Conservation (phyloP, 2,797 vertebrate species). For the Tokudaia muenninki region DNA sequence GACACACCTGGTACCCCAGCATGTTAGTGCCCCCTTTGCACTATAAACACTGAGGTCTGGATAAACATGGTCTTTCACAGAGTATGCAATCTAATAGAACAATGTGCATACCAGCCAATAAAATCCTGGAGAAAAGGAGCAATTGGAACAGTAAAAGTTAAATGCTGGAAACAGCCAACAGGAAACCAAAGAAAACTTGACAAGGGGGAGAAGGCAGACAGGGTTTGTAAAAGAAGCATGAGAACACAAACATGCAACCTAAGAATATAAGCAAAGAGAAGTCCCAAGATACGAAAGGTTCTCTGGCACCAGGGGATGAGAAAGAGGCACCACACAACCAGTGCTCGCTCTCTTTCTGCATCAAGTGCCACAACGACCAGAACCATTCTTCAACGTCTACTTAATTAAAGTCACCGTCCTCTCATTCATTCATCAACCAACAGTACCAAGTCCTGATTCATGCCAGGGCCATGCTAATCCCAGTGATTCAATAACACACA, state of each 20-base stretch:
- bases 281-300: not conserved
- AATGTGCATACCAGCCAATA: not conserved
- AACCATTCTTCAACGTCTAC: not conserved
- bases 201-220: not conserved
- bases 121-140: not conserved
- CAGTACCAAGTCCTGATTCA: not conserved
- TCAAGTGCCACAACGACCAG: not conserved
- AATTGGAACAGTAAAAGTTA: not conserved
- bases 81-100: not conserved
- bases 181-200: not conserved
- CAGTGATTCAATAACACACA: not conserved
- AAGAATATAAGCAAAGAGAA: not conserved
- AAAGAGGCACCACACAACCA: not conserved
- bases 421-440: conserved; percentile 9
- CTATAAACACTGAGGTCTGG: not conserved
- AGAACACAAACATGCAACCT: not conserved
- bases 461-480: not conserved
- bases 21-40: not conserved
- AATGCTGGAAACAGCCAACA: not conserved
- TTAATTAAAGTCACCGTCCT: not conserved
- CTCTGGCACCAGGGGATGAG: not conserved
- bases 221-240: conserved; percentile 2
- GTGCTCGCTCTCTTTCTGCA: not conserved
- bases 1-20: not conserved
- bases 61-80: not conserved